Base-by-base conservation (phyloP, 2,888 invertebrate species). In the Ischnus inquisitorius region DNA sequence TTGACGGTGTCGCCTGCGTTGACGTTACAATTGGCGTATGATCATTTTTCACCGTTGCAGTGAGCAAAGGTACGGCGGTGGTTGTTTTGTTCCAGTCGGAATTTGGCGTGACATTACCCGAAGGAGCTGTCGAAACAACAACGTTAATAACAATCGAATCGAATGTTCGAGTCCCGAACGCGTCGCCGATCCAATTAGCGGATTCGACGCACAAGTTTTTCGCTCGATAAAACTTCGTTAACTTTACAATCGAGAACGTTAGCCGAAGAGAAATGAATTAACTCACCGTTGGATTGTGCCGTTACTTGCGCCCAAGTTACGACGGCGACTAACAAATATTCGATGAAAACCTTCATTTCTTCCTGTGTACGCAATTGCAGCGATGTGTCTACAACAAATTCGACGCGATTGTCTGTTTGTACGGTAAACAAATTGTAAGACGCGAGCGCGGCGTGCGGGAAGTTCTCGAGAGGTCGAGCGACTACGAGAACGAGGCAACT, bases 121-220 rank as follows among this genome's bases (percentile, higher is more conserved):
- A 46, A 34, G 67, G 22, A 60, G 60, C 79, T 79, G 28, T 14
- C 14, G 14, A 34, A 14, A 79, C 65, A 25, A 69, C n/a, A 62
- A 16, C 14, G 10, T 12, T 1, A 39, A 22, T 16, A 78, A 34
- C 34, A 22, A 39, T 39, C 48, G 39, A 25, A 43, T 25, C 3
- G 22, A 57, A 1, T 14, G 14, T 14, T 25, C 8, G 22, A 25
- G 12, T 57, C 16, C 16, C 2, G n/a, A 8, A 19, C 34, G 34
- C 6, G 4, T 34, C 34, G 34, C 4, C 34, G 6, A 34, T 46
- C 46, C 46, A 46, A n/a, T 46, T 0, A 46, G 12, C n/a, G 14
- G 8, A 54, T 22, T 22, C 19, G 22, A 54, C 22, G 19, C 22
- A 4, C 3, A 54, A 54, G n/a, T n/a, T n/a, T 22, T 54, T 54